A percentile compares a stretch with the other conserved stretches of the same genome.
Evolutionary conservation across 2,888 invertebrate genomes (phyloP).

Genomic region (Aquatica leii): DNA sequence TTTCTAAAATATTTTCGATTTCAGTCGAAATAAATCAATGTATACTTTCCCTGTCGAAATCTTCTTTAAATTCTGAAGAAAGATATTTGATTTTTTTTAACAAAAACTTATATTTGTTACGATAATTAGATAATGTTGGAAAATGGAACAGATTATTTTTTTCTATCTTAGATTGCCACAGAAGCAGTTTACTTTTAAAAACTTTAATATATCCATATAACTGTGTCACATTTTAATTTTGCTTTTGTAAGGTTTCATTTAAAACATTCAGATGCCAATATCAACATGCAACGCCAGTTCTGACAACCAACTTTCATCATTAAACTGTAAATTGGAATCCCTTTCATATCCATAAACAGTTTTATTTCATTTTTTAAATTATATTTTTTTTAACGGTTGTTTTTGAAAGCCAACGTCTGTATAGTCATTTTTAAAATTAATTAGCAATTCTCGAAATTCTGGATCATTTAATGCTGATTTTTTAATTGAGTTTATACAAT

Average conservation of each 20-base stretch:
- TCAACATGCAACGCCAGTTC: background rate
- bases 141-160: no score
- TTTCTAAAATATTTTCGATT: no score
- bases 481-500: background rate
- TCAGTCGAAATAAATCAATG: no score
- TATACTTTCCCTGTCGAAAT: no score
- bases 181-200: background rate
- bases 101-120: no score
- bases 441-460: background rate
- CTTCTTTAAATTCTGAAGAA: no score
- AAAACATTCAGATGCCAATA: background rate
- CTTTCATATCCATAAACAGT: background rate
- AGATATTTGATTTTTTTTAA: no score
- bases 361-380: background rate
- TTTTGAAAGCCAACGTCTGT: background rate
- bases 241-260: background rate
- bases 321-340: background rate
- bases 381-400: background rate
- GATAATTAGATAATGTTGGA: no score
- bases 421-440: background rate
- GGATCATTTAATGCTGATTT: background rate
- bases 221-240: background rate
- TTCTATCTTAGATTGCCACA: background rate
- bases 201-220: background rate
- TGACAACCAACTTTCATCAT: background rate